Percentiles rank a stretch among this genome's conserved stretches.
phyloP scores from a whole-genome alignment of 2,113 vertebrate species.

The Serinus canaria region DNA sequence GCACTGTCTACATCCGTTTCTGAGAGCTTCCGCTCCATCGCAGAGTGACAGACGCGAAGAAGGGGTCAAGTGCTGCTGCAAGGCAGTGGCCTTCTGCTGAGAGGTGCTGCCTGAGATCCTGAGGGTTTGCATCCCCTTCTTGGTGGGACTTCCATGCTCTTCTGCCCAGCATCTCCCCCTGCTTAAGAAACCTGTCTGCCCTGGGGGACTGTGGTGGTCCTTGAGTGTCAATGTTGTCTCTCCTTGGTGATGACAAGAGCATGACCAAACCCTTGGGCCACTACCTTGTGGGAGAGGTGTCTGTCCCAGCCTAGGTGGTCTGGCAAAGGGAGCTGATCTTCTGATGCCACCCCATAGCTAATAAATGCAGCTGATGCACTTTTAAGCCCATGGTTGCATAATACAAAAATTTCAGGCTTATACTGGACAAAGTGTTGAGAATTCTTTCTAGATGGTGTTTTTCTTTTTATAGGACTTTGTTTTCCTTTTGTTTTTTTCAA shows the following conservation, averaged over 20 bases:
- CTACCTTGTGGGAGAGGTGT: not conserved
- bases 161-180: not conserved
- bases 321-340: not conserved
- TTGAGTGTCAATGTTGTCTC: not conserved
- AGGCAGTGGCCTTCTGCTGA: not conserved
- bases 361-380: not conserved
- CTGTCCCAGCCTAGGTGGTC: accelerated
- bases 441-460: not conserved
- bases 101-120: not conserved
- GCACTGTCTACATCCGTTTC: accelerated
- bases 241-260: not conserved
- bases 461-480: not conserved
- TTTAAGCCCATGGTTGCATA: not conserved
- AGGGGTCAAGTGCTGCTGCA: not conserved
- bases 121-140: not conserved
- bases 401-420: not conserved
- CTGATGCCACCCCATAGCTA: not conserved
- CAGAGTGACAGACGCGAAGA: not conserved
- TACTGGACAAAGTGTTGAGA: not conserved
- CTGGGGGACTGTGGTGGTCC: not conserved
- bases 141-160: not conserved
- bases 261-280: not conserved
- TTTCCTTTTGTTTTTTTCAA: not conserved
- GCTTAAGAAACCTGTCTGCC: not conserved
- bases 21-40: accelerated